phyloP scores from a whole-genome alignment of 2,797 vertebrate genomes.

The Pogoniulus pusillus region DNA sequence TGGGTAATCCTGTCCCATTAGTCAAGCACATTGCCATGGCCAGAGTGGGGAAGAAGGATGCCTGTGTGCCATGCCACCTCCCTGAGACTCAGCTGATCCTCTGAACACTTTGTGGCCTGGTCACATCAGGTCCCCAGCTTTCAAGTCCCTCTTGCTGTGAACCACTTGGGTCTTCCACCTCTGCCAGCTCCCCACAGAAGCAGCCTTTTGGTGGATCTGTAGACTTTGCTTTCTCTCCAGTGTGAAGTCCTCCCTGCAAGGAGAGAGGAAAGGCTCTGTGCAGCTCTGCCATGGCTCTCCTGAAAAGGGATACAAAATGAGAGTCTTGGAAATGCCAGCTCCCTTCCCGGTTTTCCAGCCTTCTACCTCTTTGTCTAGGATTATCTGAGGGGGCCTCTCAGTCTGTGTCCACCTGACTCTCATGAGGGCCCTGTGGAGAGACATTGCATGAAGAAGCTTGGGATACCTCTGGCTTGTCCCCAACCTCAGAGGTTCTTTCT shows the following conservation, averaged over 20 bases:
- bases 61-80: background rate
- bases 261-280: background rate
- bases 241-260: background rate
- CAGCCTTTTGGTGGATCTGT: background rate
- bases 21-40: background rate
- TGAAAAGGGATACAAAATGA: background rate
- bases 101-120: background rate
- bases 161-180: background rate
- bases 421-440: background rate
- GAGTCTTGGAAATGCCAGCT: background rate
- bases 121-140: background rate
- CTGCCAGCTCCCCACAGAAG: accelerated
- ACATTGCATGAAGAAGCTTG: background rate
- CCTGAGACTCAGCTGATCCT: background rate
- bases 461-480: background rate
- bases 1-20: background rate
- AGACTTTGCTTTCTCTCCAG: background rate
- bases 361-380: background rate
- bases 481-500: background rate
- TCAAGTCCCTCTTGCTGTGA: background rate
- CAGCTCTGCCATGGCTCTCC: background rate
- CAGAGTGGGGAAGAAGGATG: background rate
- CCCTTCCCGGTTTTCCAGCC: background rate
- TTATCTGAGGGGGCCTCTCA: background rate
- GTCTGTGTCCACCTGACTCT: background rate